Evolutionary conservation across 1,140 invertebrate genomes (phyloP).

Genomic region (Bombus sibiricus): DNA sequence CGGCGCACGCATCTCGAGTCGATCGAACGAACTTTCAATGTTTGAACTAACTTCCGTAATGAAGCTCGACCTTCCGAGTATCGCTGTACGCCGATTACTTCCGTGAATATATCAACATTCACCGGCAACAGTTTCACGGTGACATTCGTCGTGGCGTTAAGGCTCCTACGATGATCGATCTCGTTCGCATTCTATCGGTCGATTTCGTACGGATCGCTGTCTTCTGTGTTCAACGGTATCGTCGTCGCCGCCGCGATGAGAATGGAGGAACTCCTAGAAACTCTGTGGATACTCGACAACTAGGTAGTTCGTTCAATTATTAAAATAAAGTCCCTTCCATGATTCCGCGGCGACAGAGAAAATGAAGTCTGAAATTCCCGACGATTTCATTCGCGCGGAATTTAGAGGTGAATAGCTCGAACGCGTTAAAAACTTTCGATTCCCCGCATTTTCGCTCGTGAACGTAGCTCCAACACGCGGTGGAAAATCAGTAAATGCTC

Average conservation of each 20-base stretch:
- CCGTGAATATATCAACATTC: constrained; percentile 66
- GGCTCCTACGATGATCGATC: constrained; percentile 38
- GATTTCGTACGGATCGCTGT: constrained; percentile 2
- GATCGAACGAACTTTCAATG: constrained; percentile 56
- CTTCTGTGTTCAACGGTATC: not conserved
- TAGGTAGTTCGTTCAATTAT: constrained; percentile 64
- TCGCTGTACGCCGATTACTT: constrained; percentile 9
- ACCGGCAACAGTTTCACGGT: constrained; percentile 52
- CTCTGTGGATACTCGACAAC: constrained; percentile 5
- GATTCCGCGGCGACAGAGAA: constrained; percentile 2
- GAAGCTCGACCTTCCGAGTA: constrained; percentile 63
- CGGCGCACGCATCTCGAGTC: constrained; percentile 41
- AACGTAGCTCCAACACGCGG: not conserved
- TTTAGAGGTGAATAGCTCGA: constrained; percentile 45
- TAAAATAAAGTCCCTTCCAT: constrained; percentile 62
- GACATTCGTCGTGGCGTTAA: constrained; percentile 28
- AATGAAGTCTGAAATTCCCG: constrained; percentile 34
- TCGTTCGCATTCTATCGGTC: not conserved
- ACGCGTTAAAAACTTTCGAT: constrained; percentile 26
- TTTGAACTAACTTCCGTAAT: constrained; percentile 73
- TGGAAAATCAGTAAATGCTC: not conserved
- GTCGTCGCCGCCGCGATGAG: not conserved
- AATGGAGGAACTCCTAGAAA: constrained; percentile 24
- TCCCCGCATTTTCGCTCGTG: not conserved
- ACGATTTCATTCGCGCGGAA: constrained; percentile 56